Conservation (phyloP, 2,888 invertebrate species). For the Sphaerophoria rueppellii region DNA sequence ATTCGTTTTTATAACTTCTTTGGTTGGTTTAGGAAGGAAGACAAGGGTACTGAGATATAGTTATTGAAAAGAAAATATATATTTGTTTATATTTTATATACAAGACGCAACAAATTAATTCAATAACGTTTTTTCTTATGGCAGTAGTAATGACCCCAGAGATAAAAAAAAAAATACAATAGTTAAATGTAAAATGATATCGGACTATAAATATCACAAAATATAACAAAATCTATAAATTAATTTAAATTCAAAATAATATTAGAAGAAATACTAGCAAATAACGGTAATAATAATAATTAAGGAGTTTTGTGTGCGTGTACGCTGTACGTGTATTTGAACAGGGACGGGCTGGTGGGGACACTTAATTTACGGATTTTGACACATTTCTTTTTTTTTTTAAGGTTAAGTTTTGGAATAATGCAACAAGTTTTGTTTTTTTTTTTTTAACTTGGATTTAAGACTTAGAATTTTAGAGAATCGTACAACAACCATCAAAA, state of each 20-base stretch:
- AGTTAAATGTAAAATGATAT: constrained; percentile 54
- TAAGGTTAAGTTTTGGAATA: constrained; percentile 54
- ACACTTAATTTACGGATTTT: constrained; percentile 52
- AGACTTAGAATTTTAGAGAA: constrained; percentile 55
- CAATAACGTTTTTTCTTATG: constrained; percentile 21
- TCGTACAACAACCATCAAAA: constrained; percentile 74
- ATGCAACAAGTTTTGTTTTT: constrained; percentile 52
- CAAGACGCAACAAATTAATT: constrained; percentile 4
- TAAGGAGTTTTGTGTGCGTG: constrained; percentile 64
- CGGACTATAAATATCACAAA: constrained; percentile 61
- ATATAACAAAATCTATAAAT: constrained; percentile 4
- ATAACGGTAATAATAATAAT: constrained; percentile 39
- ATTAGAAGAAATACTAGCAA: constrained; percentile 25
- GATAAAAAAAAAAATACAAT: constrained; percentile 40
- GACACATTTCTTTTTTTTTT: constrained; percentile 16
- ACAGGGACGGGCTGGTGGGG: background rate
- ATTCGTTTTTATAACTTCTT: constrained; percentile 8
- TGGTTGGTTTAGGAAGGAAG: constrained; percentile 29
- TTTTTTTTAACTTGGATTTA: constrained; percentile 15
- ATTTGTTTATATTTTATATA: constrained; percentile 6
- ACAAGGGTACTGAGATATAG: background rate
- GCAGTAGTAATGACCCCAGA: constrained; percentile 27
- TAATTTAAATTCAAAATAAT: constrained; percentile 22
- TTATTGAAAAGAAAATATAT: constrained; percentile 1
- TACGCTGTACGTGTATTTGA: constrained; percentile 67